phyloP scores from a whole-genome alignment of 2,888 invertebrate species.

The Lasioglossum malachurum region DNA sequence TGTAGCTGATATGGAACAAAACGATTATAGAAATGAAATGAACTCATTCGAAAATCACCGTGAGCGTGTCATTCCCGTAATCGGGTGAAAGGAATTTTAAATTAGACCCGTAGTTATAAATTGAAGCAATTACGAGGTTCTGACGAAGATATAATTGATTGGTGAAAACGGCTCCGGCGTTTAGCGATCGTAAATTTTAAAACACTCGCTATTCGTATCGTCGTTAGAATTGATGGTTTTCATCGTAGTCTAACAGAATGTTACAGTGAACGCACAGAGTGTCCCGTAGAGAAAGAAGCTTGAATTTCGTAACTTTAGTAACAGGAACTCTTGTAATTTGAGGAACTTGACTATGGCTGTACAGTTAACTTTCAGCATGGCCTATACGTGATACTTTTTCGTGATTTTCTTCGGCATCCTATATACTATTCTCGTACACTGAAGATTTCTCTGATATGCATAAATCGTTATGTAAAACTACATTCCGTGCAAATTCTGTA shows the following conservation, averaged over 20 bases:
- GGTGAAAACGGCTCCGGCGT: background rate
- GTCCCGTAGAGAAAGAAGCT: slow-evolving; percentile 26
- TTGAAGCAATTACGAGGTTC: background rate
- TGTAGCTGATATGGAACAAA: background rate
- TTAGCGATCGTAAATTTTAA: slow-evolving; percentile 11
- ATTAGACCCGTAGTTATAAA: background rate
- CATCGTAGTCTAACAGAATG: slow-evolving; percentile 15
- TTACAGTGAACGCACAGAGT: background rate
- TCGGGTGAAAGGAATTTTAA: background rate
- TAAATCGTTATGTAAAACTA: too few species aligned
- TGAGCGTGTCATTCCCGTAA: background rate
- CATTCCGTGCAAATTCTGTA: too few species aligned
- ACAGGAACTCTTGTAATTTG: slow-evolving; percentile 49
- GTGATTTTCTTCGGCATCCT: background rate
- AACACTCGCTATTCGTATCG: slow-evolving; percentile 15
- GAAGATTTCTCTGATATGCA: too few species aligned
- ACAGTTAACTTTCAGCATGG: slow-evolving; percentile 50
- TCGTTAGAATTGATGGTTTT: slow-evolving; percentile 36
- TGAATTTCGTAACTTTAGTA: slow-evolving; percentile 54
- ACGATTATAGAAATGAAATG: background rate
- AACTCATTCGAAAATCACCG: background rate
- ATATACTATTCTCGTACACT: background rate
- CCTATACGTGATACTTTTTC: slow-evolving; percentile 26
- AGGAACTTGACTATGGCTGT: slow-evolving; percentile 43
- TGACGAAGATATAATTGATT: slow-evolving; percentile 13